Base-by-base conservation (phyloP, 2,797 vertebrate species). In the Falco biarmicus region DNA sequence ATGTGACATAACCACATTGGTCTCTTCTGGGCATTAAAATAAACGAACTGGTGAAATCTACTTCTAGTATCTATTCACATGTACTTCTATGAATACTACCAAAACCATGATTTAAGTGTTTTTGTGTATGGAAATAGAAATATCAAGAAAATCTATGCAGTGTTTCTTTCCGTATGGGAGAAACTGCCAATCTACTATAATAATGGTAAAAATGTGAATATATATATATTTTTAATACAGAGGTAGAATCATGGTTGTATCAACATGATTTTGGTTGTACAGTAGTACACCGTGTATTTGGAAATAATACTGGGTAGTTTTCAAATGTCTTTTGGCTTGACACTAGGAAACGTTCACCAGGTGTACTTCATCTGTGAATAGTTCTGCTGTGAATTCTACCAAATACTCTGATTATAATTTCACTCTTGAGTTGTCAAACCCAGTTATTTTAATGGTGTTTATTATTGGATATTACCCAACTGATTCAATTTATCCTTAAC, bases 261-360 rank as follows among this genome's bases (percentile, higher is more conserved):
- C 83, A 85, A 85, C 87, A 78, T 8, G 89, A 37, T 48, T 69
- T 86, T 93, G 87, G 50, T 64, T 75, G 45, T 80, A 28, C 71
- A 75, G 75, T 85, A 92, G 57, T 96, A 93, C 90, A 69, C 60
- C 63, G 47, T 92, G 84, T 93, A 48, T 96, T 93, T 92, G 90
- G 82, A 96, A 87, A 90, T 66, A 81, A 16, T 9, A 4, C 85
- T 90, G 86, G 79, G 68, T 31, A 9, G 22, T 75, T 92, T 97
- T 84, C 92, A 91, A 74, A 69, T 91, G 82, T 92, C 78, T 83
- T 95, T 89, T 96, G 93, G 89, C 79, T 81, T 91, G 78, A 83
- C 43, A 45, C 22, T 75, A 61, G 84, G 93, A 96, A 11, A 3
- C 89, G 82, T 95, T 95, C 84, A 87, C 89, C 95, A 96, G 96